These are phyloP conservation scores for Euclidia mi DNA, from an alignment of 2,888 invertebrate genomes.

Conservation along the genomic window DNA sequence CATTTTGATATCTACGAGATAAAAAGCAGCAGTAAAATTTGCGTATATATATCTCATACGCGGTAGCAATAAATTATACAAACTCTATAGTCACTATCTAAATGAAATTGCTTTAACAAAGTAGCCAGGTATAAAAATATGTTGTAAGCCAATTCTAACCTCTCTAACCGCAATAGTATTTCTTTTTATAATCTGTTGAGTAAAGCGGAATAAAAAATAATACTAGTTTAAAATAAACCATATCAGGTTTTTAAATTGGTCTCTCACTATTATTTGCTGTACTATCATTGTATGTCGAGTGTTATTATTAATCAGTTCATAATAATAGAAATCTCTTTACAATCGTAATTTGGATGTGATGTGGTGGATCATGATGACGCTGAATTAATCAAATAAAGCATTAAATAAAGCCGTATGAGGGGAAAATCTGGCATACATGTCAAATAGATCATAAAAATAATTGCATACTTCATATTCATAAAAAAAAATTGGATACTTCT, in stretches of 20 bases:
- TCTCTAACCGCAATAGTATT: not conserved
- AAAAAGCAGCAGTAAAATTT: too few species aligned
- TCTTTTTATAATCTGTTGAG: not conserved
- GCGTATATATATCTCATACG: too few species aligned
- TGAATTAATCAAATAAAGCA: not conserved
- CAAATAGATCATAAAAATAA: constrained; percentile 36
- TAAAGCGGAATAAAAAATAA: too few species aligned
- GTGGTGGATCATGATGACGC: constrained; percentile 15
- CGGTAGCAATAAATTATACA: too few species aligned
- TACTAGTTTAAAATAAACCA: not conserved
- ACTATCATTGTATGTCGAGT: not conserved
- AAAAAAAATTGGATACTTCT: constrained; percentile 1
- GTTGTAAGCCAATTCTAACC: not conserved
- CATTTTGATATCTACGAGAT: too few species aligned
- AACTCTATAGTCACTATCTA: too few species aligned
- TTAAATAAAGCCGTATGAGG: not conserved
- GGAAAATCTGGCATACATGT: constrained; percentile 23
- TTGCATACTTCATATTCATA: constrained; percentile 13
- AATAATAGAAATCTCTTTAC: not conserved
- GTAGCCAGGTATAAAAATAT: too few species aligned
- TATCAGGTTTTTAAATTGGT: constrained; percentile 23
- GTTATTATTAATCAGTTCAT: constrained; percentile 2
- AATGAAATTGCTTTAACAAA: too few species aligned
- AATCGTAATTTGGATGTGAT: constrained; percentile 4
- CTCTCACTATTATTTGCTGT: not conserved